Evolutionary conservation across 1,140 invertebrate genomes (phyloP).

Genomic region (Pogonognathellus flavescens): DNA sequence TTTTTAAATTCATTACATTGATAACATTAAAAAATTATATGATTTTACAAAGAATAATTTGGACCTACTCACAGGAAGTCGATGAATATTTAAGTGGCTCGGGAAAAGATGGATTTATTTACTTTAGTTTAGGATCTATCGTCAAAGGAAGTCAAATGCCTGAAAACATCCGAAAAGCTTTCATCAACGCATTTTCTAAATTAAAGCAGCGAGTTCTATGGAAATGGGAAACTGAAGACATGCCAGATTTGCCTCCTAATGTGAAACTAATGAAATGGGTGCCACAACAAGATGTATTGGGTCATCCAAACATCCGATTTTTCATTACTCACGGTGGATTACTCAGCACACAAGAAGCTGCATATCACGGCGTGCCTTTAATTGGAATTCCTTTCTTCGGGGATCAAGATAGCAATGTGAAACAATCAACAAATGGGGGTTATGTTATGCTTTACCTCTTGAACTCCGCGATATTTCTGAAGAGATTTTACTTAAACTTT

Average conservation of each 20-base stretch:
- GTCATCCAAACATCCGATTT: conserved; percentile 68
- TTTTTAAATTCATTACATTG: background rate
- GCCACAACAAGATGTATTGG: conserved; percentile 58
- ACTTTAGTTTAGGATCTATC: conserved; percentile 76
- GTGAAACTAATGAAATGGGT: conserved; percentile 70
- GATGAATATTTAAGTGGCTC: conserved; percentile 68
- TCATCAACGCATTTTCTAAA: conserved; percentile 57
- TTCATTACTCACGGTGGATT: conserved; percentile 71
- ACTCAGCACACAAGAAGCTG: conserved; percentile 69
- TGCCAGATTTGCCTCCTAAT: conserved; percentile 70
- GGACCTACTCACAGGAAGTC: conserved; percentile 29
- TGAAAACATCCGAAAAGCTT: conserved; percentile 33
- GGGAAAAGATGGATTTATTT: conserved; percentile 73
- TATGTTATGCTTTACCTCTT: background rate
- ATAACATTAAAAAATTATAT: background rate
- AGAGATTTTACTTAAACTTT: background rate
- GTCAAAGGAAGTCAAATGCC: conserved; percentile 70
- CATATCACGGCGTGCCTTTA: conserved; percentile 69
- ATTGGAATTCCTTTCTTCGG: conserved; percentile 66
- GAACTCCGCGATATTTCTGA: background rate
- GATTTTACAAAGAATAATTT: background rate
- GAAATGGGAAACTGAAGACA: conserved; percentile 71
- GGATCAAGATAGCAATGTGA: conserved; percentile 59
- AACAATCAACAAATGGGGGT: background rate
- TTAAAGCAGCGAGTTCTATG: conserved; percentile 74